Percentiles rank a stretch among this genome's conserved stretches.
phyloP scores from a whole-genome alignment of 2,797 vertebrate species.

The Iguana delicatissima region DNA sequence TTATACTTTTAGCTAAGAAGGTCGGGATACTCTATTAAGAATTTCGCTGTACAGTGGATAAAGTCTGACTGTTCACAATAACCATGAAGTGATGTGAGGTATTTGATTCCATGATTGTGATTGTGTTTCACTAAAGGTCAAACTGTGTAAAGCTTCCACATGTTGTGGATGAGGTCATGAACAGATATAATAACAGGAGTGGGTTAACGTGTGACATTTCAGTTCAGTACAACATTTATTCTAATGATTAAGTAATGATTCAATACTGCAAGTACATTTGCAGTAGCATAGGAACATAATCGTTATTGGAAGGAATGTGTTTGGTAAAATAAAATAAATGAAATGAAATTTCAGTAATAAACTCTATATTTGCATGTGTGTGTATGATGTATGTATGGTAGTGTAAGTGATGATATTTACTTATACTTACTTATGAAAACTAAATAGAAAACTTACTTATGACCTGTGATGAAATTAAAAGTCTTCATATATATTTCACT shows the following conservation, averaged over 20 bases:
- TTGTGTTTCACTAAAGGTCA: slow-evolving; percentile 17
- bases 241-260: not conserved
- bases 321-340: not conserved
- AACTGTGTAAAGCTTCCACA: not conserved
- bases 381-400: too few relatives aligned
- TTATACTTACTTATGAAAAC: not conserved
- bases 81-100: not conserved
- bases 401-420: not conserved
- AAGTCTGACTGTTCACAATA: not conserved
- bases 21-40: slow-evolving; percentile 14
- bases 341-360: not conserved
- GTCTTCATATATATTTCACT: too few relatives aligned
- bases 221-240: not conserved
- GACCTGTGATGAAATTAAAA: not conserved
- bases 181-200: not conserved
- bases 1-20: not conserved
- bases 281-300: too few relatives aligned
- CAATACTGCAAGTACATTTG: not conserved
- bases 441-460: not conserved
- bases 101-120: not conserved
- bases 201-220: not conserved
- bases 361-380: not conserved
- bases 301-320: not conserved
- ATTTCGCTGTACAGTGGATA: not conserved
- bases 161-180: not conserved